Percentiles rank a stretch among this genome's conserved stretches.
Conservation (phyloP, 2,113 vertebrate genomes). For the Tichodroma muraria region DNA sequence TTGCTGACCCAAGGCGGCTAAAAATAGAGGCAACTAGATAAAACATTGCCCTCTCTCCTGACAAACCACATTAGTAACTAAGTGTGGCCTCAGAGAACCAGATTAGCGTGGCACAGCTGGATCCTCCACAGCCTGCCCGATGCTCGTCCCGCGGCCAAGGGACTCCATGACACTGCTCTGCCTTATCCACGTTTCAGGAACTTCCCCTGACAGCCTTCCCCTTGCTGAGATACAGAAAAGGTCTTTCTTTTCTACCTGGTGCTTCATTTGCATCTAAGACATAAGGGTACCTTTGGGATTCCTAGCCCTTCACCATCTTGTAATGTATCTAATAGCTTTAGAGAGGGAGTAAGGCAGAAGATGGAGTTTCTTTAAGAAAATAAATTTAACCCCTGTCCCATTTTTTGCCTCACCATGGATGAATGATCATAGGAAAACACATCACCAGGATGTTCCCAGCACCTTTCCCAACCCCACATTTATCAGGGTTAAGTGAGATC, state of each 20-base stretch:
- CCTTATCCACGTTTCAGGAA: neutral
- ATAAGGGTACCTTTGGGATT: neutral
- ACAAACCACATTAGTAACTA: neutral
- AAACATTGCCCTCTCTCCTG: neutral
- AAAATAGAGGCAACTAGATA: neutral
- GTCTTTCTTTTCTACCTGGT: neutral
- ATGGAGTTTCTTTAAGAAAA: neutral
- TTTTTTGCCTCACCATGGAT: neutral
- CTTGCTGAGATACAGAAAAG: neutral
- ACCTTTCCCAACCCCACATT: neutral
- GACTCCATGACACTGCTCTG: neutral
- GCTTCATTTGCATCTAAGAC: neutral
- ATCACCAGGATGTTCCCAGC: neutral
- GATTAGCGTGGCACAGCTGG: neutral
- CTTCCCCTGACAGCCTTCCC: neutral
- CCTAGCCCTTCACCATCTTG: neutral
- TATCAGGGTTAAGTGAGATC: neutral
- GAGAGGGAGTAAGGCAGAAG: neutral
- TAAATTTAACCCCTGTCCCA: neutral
- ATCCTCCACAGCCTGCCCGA: neutral
- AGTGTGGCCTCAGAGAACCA: neutral
- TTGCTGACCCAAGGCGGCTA: neutral
- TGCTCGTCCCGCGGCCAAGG: rapidly evolving
- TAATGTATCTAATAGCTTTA: neutral
- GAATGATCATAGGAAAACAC: neutral